Percentiles rank a stretch among this genome's conserved stretches.
Evolutionary conservation across 2,888 invertebrate species (phyloP).

Genomic region (Loripinus fragilis): DNA sequence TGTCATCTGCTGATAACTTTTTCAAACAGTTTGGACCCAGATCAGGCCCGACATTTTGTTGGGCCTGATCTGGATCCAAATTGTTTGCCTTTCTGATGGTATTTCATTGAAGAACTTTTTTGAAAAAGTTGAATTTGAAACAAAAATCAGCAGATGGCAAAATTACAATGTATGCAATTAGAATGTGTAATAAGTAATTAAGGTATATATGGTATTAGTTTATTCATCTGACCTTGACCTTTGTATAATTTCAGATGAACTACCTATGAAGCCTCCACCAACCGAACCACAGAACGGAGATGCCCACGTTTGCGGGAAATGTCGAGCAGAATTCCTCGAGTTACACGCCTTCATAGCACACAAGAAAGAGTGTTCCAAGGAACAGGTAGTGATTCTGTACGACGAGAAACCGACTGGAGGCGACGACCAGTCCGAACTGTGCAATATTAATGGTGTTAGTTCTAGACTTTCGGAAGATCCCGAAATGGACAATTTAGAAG

Average conservation of each 20-base stretch:
- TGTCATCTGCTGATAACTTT: too few species aligned
- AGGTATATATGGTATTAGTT: too few species aligned
- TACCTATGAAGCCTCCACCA: constrained; percentile 3
- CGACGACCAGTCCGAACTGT: constrained; percentile 47
- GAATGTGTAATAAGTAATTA: too few species aligned
- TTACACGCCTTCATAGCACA: constrained; percentile 79
- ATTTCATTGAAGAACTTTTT: too few species aligned
- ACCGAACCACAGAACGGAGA: constrained; percentile 53
- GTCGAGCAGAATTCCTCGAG: constrained; percentile 80
- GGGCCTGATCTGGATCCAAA: too few species aligned
- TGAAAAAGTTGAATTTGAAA: too few species aligned
- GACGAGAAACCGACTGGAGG: constrained; percentile 41
- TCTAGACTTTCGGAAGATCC: constrained; percentile 34
- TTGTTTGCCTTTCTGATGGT: too few species aligned
- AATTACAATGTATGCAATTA: too few species aligned
- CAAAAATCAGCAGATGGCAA: too few species aligned
- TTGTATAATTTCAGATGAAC: constrained; percentile 51
- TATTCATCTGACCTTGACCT: too few species aligned
- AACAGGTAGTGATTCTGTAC: constrained; percentile 70
- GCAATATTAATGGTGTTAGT: constrained; percentile 49
- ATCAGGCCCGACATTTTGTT: too few species aligned
- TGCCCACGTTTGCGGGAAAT: constrained; percentile 82
- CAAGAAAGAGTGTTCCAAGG: constrained; percentile 78
- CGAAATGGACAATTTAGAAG: constrained; percentile 53
- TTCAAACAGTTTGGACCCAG: too few species aligned